A percentile compares a stretch with the other conserved stretches of the same genome.
Conservation (phyloP, 2,113 vertebrate genomes). For the Physeter macrocephalus region DNA sequence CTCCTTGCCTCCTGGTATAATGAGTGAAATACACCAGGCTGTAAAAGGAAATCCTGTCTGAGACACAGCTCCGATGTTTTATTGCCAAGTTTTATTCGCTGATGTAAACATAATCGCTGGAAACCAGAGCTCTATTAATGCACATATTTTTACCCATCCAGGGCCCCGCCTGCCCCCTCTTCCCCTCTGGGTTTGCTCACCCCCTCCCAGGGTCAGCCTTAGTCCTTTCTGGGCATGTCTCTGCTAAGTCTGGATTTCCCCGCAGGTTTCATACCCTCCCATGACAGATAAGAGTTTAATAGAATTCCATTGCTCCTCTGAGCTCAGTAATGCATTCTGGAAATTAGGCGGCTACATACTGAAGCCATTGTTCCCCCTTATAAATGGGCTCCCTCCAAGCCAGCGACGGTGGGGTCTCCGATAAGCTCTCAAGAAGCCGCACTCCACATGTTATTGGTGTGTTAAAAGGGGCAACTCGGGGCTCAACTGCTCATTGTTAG, state of each 20-base stretch:
- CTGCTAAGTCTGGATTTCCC: conserved; percentile 22
- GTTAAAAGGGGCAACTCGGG: conserved; percentile 34
- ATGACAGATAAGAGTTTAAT: conserved; percentile 72
- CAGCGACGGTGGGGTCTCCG: conserved; percentile 55
- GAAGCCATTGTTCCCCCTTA: conserved; percentile 70
- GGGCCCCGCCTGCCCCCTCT: background rate
- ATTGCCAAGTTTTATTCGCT: conserved; percentile 74
- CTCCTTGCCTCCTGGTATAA: conserved; percentile 62
- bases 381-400: conserved; percentile 63
- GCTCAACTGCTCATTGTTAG: conserved; percentile 63
- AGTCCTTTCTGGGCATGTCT: conserved; percentile 3
- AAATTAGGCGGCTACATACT: conserved; percentile 67
- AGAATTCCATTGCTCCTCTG: conserved; percentile 68
- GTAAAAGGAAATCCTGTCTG: conserved; percentile 70
- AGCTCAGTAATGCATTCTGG: conserved; percentile 69
- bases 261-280: conserved; percentile 45
- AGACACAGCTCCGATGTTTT: conserved; percentile 68
- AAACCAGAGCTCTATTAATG: conserved; percentile 67
- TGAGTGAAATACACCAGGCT: conserved; percentile 71
- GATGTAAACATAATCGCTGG: conserved; percentile 69
- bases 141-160: conserved; percentile 67
- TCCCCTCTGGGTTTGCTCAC: background rate
- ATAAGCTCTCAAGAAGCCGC: conserved; percentile 60
- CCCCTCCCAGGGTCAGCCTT: conserved; percentile 8
- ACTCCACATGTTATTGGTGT: conserved; percentile 57